Evolutionary conservation across 2,888 invertebrate species (phyloP).

Genomic region (Cremastobaeus sp.): DNA sequence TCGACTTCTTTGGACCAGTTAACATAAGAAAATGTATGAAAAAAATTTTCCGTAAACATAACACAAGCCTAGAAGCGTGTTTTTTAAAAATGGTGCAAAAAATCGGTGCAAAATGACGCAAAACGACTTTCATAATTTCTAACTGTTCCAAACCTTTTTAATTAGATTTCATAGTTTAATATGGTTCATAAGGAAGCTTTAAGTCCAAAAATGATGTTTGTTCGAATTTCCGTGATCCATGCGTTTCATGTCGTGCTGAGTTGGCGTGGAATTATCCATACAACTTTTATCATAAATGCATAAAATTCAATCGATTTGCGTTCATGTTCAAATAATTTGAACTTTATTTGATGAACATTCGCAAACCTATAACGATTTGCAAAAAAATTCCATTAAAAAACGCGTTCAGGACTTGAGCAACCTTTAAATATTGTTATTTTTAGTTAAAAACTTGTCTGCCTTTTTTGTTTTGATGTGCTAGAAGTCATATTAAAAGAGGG

Average conservation of each 20-base stretch:
- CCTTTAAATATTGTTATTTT: no score
- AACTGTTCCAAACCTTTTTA: neutral
- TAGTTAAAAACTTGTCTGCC: no score
- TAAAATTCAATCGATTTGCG: no score
- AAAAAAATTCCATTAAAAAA: no score
- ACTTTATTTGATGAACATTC: no score
- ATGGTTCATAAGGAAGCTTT: neutral
- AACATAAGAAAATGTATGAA: constrained; percentile 1
- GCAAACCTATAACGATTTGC: no score
- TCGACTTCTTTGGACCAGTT: neutral
- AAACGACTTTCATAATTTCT: neutral
- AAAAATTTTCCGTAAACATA: neutral
- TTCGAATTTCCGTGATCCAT: neutral
- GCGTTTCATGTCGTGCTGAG: neutral
- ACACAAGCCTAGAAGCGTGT: neutral
- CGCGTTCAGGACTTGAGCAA: no score
- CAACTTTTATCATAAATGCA: no score
- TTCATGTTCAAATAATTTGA: no score
- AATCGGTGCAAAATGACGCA: constrained; percentile 1
- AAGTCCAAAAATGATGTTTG: neutral
- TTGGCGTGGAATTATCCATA: no score
- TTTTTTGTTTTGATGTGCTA: no score
- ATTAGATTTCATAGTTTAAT: neutral
- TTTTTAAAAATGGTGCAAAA: constrained; percentile 1
- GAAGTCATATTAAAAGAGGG: no score